Conservation (phyloP, 2,113 vertebrate genomes). For the Anarhynchus alexandrinus region DNA sequence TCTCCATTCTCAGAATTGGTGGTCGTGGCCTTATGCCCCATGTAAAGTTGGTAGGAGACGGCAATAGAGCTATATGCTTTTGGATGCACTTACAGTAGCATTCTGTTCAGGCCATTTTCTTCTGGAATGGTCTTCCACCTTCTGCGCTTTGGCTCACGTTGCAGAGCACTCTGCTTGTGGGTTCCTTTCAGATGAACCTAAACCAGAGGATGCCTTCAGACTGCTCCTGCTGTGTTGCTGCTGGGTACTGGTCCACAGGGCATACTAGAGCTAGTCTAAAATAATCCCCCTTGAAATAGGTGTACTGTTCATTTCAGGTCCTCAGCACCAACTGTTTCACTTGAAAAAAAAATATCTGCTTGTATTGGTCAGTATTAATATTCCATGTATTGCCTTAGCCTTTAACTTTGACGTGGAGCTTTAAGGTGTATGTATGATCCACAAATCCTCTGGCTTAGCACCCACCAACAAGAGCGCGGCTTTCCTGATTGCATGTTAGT, state of each 20-base stretch:
- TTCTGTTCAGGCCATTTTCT: neutral
- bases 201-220: neutral
- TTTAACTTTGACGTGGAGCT: neutral
- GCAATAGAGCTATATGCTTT: neutral
- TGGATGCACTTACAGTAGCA: neutral
- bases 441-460: neutral
- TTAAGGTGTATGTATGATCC: neutral
- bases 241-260: neutral
- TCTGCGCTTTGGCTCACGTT: neutral
- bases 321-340: neutral
- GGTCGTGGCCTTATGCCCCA: neutral
- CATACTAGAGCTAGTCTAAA: neutral
- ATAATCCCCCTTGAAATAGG: neutral
- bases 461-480: accelerated
- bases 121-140: neutral
- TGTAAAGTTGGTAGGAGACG: neutral
- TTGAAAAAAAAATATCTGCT: neutral
- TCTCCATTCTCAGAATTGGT: neutral
- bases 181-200: neutral
- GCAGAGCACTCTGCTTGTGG: neutral
- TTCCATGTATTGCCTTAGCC: neutral
- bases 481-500: neutral
- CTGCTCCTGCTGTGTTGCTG: neutral
- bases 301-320: neutral
- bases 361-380: neutral